Conservation (phyloP, 2,888 invertebrate genomes). For the Spisula subtruncata region DNA sequence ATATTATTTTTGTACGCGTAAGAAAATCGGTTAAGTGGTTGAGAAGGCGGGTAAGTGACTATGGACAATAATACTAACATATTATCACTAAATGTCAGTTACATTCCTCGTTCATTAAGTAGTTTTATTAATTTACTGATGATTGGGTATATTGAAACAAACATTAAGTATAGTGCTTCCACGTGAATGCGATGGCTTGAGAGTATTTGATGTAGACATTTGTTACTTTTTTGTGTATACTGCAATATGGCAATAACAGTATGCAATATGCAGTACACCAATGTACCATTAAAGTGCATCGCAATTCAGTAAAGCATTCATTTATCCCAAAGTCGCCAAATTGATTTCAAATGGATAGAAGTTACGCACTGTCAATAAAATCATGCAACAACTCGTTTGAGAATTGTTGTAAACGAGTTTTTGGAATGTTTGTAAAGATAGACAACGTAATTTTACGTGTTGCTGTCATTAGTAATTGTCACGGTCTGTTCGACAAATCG, state of each 20-base stretch:
- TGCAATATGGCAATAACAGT: neutral
- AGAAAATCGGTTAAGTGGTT: conserved; percentile 22
- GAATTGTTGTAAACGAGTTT: neutral
- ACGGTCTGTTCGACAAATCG: neutral
- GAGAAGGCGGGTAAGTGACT: neutral
- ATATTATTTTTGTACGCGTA: neutral
- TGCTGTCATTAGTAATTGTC: neutral
- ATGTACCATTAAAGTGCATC: neutral
- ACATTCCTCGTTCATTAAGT: neutral
- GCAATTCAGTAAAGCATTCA: neutral
- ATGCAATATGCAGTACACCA: neutral
- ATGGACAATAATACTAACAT: neutral
- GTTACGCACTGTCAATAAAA: neutral
- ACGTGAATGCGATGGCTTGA: neutral
- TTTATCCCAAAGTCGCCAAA: neutral
- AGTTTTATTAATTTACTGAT: neutral
- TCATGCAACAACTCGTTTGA: neutral
- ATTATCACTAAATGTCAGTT: conserved; percentile 10
- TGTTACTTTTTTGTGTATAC: neutral
- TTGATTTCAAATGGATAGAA: neutral
- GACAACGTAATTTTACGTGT: neutral
- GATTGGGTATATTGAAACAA: neutral
- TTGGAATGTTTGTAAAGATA: neutral
- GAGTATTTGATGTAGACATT: neutral
- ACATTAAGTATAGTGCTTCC: neutral